Percentiles rank a stretch among this genome's conserved stretches.
These are phyloP conservation scores for Lacerta bilineata DNA, from an alignment of 2,797 vertebrate genomes.

Conservation along the genomic window DNA sequence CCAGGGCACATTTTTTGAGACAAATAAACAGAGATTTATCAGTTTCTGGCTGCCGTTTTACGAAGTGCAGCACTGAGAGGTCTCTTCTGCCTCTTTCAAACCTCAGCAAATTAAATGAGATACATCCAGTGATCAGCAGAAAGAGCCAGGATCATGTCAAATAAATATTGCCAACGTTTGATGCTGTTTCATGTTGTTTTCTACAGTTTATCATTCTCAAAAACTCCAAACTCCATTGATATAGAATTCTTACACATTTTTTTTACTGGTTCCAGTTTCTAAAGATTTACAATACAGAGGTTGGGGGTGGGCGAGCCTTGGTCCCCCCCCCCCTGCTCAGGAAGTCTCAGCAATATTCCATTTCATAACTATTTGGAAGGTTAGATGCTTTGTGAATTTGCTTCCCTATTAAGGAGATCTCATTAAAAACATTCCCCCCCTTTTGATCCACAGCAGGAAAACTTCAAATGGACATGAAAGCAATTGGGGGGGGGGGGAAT, in stretches of 20 bases:
- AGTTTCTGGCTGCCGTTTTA: constrained; percentile 76
- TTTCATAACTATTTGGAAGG: constrained; percentile 6
- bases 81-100: constrained; percentile 72
- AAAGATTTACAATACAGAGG: constrained; percentile 1
- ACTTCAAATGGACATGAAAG: not conserved
- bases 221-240: constrained; percentile 56
- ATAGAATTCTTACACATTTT: constrained; percentile 43
- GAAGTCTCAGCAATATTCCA: constrained; percentile 36
- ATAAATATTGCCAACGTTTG: constrained; percentile 54
- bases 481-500: not conserved
- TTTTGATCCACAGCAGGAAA: not conserved
- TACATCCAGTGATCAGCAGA: constrained; percentile 48
- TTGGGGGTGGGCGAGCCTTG: constrained; percentile 14
- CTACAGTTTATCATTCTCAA: constrained; percentile 50
- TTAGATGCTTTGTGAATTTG: not conserved
- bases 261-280: constrained; percentile 53
- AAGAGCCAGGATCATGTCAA: constrained; percentile 66
- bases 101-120: constrained; percentile 70
- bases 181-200: constrained; percentile 60
- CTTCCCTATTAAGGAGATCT: constrained; percentile 20
- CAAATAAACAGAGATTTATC: constrained; percentile 82
- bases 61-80: constrained; percentile 70
- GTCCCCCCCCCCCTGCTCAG: not conserved
- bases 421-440: not conserved
- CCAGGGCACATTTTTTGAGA: constrained; percentile 63